These are phyloP conservation scores for Neodontobutis hainanensis DNA, from an alignment of 2,113 vertebrate genomes.

Conservation along the genomic window DNA sequence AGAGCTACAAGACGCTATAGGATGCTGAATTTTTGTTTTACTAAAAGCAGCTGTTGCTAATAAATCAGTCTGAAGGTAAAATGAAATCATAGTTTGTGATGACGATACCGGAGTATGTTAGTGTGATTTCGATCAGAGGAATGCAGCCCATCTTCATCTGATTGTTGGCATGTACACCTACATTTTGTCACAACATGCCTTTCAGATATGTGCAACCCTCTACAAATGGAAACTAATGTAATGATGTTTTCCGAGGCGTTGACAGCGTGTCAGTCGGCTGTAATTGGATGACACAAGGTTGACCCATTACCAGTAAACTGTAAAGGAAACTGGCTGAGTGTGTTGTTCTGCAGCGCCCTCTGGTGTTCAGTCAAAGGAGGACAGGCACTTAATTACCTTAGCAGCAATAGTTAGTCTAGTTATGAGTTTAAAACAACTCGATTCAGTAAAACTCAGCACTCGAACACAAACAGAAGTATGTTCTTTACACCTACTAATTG, in stretches of 20 bases:
- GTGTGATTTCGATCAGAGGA: neutral
- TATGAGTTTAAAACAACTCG: no score
- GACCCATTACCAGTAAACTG: neutral
- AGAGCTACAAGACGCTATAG: no score
- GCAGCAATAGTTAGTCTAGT: no score
- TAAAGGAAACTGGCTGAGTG: neutral
- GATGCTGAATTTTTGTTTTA: no score
- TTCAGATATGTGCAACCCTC: neutral
- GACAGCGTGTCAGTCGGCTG: neutral
- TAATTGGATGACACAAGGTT: neutral
- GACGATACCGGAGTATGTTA: neutral
- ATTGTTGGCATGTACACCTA: neutral
- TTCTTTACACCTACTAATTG: no score
- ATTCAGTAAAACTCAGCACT: no score
- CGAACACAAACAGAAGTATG: no score
- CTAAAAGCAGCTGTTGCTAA: no score
- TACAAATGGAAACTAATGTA: neutral
- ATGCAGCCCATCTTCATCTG: neutral
- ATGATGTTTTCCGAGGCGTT: neutral
- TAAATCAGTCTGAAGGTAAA: no score
- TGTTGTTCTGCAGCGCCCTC: constrained; percentile 20
- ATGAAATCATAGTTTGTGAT: no score
- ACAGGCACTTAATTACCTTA: neutral
- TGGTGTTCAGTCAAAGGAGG: constrained; percentile 8
- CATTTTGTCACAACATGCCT: constrained; percentile 7